phyloP scores from a whole-genome alignment of 2,113 vertebrate genomes.

The Accipiter virgatus region DNA sequence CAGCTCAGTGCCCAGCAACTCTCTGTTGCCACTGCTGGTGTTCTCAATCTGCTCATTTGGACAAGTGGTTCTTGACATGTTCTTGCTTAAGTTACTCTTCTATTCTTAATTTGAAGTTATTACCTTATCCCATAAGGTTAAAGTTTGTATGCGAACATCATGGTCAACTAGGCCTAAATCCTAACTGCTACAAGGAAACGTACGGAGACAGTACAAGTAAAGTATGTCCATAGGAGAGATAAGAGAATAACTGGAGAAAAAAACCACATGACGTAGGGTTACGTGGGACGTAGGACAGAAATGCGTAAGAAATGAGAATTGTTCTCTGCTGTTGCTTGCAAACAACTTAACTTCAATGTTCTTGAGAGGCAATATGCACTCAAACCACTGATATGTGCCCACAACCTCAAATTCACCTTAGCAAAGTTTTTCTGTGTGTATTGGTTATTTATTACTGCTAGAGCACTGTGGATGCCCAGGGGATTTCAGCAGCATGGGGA shows the following conservation, averaged over 20 bases:
- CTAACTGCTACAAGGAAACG: not conserved
- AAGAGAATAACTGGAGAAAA: not conserved
- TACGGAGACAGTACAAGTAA: not conserved
- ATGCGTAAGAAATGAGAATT: not conserved
- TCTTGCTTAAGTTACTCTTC: not conserved
- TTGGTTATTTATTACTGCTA: slow-evolving; percentile 60
- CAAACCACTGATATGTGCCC: not conserved
- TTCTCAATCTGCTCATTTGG: not conserved
- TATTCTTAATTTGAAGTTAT: not conserved
- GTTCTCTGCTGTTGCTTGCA: not conserved
- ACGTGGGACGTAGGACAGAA: fast-evolving
- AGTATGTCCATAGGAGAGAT: not conserved
- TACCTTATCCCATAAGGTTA: not conserved
- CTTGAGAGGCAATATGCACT: slow-evolving; percentile 29
- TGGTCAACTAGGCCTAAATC: not conserved
- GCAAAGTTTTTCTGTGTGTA: slow-evolving; percentile 1
- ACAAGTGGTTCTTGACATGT: not conserved
- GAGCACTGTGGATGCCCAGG: not conserved
- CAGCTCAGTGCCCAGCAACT: not conserved
- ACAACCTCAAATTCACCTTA: slow-evolving; percentile 66
- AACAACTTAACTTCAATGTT: slow-evolving; percentile 1
- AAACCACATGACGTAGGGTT: not conserved
- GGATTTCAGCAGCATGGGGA: slow-evolving; percentile 55
- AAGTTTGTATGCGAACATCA: not conserved
- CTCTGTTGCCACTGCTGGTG: not conserved